phyloP scores from a whole-genome alignment of 2,797 vertebrate species.

The Falco novaeseelandiae region DNA sequence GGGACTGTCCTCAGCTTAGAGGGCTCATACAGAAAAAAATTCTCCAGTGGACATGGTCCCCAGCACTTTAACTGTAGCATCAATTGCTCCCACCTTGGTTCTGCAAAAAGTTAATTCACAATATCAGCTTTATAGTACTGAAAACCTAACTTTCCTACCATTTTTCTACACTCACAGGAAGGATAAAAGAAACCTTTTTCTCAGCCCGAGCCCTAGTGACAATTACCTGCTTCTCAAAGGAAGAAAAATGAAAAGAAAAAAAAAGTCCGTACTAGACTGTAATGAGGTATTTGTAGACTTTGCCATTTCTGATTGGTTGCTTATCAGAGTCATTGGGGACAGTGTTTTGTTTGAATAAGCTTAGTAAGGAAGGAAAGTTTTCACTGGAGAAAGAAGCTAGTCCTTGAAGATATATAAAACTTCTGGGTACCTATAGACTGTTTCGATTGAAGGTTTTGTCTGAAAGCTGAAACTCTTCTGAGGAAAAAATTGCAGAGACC shows the following conservation, averaged over 20 bases:
- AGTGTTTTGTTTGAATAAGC: background rate
- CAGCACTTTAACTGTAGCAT: background rate
- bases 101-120: background rate
- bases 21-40: background rate
- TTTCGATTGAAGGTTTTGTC: background rate
- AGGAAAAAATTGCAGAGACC: background rate
- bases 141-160: background rate
- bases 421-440: background rate
- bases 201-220: background rate
- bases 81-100: background rate
- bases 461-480: background rate
- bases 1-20: background rate
- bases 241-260: background rate
- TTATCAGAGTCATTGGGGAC: background rate
- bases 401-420: background rate
- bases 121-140: background rate
- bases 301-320: background rate
- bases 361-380: background rate
- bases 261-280: background rate
- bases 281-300: background rate
- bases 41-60: accelerated
- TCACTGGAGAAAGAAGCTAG: background rate
- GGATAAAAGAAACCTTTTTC: background rate
- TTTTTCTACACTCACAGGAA: background rate
- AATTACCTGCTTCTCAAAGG: background rate